Evolutionary conservation across 1,140 invertebrate species (phyloP).

Genomic region (Leptinotarsa defecta): DNA sequence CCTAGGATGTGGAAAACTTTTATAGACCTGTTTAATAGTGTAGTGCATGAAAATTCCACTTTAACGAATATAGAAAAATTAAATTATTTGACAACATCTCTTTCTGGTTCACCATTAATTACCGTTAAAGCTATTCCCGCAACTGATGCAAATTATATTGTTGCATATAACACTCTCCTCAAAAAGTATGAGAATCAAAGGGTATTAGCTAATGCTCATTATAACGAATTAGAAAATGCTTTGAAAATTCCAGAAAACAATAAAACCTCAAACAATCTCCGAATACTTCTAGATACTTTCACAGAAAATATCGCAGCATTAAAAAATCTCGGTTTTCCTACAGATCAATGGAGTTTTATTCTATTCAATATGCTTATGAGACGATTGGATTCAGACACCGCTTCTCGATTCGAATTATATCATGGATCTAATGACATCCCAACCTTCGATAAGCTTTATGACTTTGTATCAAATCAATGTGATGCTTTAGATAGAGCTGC

Average conservation of each 20-base stretch:
- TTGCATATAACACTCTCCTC: conserved; percentile 25
- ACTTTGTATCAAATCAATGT: not conserved
- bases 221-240: not conserved
- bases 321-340: conserved; percentile 11
- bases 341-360: conserved; percentile 9
- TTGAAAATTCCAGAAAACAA: not conserved
- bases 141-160: conserved; percentile 29
- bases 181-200: conserved; percentile 29
- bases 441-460: not conserved
- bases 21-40: conserved; percentile 29
- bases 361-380: conserved; percentile 12
- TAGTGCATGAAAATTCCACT: conserved; percentile 25
- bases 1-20: conserved; percentile 28
- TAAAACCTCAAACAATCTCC: not conserved
- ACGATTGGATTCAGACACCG: conserved; percentile 3
- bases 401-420: conserved; percentile 6
- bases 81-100: conserved; percentile 26
- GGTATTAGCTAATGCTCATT: conserved; percentile 28
- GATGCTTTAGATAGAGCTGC: not conserved
- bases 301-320: conserved; percentile 10
- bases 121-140: conserved; percentile 14
- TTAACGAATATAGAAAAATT: conserved; percentile 20
- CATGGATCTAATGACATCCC: conserved; percentile 8
- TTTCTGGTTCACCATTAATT: conserved; percentile 13
- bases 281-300: conserved; percentile 4